Conservation (phyloP, 2,888 invertebrate species). For the Caenorhabditis sp. region DNA sequence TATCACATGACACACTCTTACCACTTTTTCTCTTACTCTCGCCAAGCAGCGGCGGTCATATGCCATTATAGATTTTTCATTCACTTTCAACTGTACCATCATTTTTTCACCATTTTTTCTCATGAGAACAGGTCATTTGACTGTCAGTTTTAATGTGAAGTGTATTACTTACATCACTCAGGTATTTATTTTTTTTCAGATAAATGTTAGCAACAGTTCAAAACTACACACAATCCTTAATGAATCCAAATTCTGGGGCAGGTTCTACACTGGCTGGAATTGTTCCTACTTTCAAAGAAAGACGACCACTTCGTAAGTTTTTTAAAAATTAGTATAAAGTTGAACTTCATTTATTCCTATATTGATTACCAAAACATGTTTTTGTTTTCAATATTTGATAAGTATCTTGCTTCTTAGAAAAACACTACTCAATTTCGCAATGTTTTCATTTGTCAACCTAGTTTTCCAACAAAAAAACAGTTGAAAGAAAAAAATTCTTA, state of each 20-base stretch:
- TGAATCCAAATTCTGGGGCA: conserved; percentile 24
- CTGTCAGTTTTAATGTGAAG: neutral
- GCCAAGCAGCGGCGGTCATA: conserved; percentile 20
- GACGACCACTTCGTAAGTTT: conserved; percentile 69
- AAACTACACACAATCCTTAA: conserved; percentile 31
- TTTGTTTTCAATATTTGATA: neutral
- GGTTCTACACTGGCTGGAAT: conserved; percentile 48
- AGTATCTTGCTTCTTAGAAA: neutral
- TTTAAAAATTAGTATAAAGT: neutral
- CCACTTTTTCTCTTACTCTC: conserved; percentile 20
- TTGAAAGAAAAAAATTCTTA: no score
- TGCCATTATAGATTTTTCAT: conserved; percentile 11
- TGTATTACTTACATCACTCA: no score
- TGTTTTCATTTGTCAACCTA: no score
- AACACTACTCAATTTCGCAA: neutral
- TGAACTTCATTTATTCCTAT: neutral
- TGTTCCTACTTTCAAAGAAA: conserved; percentile 69
- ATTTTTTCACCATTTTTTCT: conserved; percentile 2
- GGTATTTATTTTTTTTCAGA: neutral
- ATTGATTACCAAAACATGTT: neutral
- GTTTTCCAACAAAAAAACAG: no score
- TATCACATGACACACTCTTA: conserved; percentile 32
- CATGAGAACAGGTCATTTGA: neutral
- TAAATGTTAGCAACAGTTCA: conserved; percentile 31
- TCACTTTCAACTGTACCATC: neutral